These are phyloP conservation scores for Pseudonaja textilis DNA, from an alignment of 2,113 vertebrate species.

Conservation along the genomic window DNA sequence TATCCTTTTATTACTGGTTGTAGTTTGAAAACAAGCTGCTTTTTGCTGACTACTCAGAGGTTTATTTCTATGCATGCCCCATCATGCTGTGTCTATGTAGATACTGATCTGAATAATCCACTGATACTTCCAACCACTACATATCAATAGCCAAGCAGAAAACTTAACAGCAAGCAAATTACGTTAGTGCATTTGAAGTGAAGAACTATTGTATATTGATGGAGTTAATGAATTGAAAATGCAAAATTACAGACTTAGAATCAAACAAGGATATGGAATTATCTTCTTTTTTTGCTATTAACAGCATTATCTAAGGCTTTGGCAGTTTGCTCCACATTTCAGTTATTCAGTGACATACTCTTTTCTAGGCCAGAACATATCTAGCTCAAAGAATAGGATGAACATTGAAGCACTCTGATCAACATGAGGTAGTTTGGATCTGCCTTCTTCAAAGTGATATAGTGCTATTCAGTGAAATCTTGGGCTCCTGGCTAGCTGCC, in stretches of 20 bases:
- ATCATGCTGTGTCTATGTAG: not conserved
- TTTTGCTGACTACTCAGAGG: not conserved
- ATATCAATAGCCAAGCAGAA: not conserved
- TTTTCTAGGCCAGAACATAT: constrained; percentile 81
- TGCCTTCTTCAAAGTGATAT: constrained; percentile 84
- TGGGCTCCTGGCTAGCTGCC: constrained; percentile 21
- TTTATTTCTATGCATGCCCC: not conserved
- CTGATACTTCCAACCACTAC: accelerated
- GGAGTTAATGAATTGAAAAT: constrained; percentile 47
- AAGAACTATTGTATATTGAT: constrained; percentile 53
- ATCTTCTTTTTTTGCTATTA: constrained; percentile 64
- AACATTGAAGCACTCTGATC: constrained; percentile 89
- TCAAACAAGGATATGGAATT: accelerated
- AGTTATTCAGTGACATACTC: constrained; percentile 80
- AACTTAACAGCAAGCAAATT: constrained; percentile 23
- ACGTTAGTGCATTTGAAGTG: constrained; percentile 31
- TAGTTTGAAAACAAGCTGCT: not conserved
- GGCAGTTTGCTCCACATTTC: constrained; percentile 79
- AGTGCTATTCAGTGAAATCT: constrained; percentile 89
- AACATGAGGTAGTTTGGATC: constrained; percentile 87
- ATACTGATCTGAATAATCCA: not conserved
- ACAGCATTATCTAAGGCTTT: constrained; percentile 73
- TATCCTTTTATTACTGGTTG: not conserved
- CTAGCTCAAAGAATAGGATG: constrained; percentile 83
- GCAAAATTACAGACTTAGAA: constrained; percentile 42